Percentiles rank a stretch among this genome's conserved stretches.
phyloP scores from a whole-genome alignment of 2,888 invertebrate genomes.

The Pristionchus japonicus region DNA sequence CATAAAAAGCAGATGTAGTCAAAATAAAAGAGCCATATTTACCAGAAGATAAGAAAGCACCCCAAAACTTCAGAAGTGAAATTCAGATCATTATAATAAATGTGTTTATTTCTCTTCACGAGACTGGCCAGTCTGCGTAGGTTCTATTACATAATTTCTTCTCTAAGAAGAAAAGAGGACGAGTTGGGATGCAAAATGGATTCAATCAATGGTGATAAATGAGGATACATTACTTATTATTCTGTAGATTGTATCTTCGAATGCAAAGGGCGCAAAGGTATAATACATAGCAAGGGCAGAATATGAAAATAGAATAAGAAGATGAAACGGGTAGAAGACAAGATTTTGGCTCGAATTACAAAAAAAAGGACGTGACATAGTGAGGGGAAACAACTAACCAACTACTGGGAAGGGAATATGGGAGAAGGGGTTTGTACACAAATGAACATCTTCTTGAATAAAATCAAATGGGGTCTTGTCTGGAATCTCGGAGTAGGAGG shows the following conservation, averaged over 20 bases:
- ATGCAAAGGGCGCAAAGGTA: conserved; percentile 15
- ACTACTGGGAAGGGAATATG: not conserved
- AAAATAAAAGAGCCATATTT: not conserved
- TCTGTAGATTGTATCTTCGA: conserved; percentile 17
- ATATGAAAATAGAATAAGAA: conserved; percentile 15
- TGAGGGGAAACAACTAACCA: not conserved
- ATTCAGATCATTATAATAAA: not conserved
- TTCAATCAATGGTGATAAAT: not conserved
- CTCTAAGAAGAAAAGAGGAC: conserved; percentile 15
- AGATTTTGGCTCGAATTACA: conserved; percentile 13
- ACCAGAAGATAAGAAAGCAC: too few relatives aligned
- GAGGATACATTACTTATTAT: conserved; percentile 4
- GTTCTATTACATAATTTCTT: conserved; percentile 26
- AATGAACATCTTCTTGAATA: not conserved
- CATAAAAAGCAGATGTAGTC: too few relatives aligned
- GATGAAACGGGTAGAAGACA: not conserved
- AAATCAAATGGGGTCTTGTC: not conserved
- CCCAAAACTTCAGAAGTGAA: not conserved
- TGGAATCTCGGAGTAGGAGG: conserved; percentile 1
- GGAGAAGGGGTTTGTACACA: conserved; percentile 26
- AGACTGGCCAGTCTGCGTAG: conserved; percentile 13
- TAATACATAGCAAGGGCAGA: conserved; percentile 27
- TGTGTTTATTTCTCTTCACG: conserved; percentile 1
- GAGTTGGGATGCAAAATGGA: not conserved
- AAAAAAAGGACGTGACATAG: not conserved